Base-by-base conservation (phyloP, 2,888 invertebrate genomes). In the Patella pellucida region DNA sequence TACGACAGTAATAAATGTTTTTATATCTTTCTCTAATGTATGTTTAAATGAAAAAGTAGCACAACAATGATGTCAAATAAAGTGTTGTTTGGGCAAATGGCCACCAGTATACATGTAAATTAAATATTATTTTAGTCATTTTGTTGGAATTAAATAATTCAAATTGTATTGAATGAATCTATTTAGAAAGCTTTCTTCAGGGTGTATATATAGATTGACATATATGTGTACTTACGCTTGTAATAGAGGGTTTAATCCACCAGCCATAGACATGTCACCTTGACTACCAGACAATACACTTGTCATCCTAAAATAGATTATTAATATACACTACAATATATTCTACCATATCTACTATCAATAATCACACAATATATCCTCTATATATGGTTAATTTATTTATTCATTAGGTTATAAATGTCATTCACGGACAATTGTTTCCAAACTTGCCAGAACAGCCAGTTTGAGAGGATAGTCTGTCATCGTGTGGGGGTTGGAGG, bases 271-370 rank as follows among this genome's bases (percentile, higher is more conserved):
- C 69, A 71, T 75, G 62, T 73, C 67, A n/a, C 62, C 79, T 16
- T 75, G 76, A 23, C 71, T 76, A 14, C 89, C 91, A 75, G 90
- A 89, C 92, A 94, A 93, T 70, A 94, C 89, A 69, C 93, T 93
- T 19, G 93, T 93, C 91, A 94, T 93, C 90, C 91, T 91, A 76
- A n/a, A 83, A 82, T 19, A 69, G n/a, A n/a, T n/a, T 41, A 41
- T 41, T 41, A 41, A 41, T 41, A 41, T 41, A 41, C 41, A 9
- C 41, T 9, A 41, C 9, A 41, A 41, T 41, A 71, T 19, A 41
- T 11, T 56, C 31, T 52, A n/a, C 54, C n/a, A n/a, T n/a, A n/a
- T n/a, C n/a, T n/a, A n/a, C n/a, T 27, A 69, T 52, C 54, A 3
- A 56, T 27, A 75, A 27, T 2, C 11, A 52, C 19, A 5, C 19